A percentile compares a stretch with the other conserved stretches of the same genome.
phyloP scores from a whole-genome alignment of 2,113 vertebrate species.

The Falcunculus frontatus region DNA sequence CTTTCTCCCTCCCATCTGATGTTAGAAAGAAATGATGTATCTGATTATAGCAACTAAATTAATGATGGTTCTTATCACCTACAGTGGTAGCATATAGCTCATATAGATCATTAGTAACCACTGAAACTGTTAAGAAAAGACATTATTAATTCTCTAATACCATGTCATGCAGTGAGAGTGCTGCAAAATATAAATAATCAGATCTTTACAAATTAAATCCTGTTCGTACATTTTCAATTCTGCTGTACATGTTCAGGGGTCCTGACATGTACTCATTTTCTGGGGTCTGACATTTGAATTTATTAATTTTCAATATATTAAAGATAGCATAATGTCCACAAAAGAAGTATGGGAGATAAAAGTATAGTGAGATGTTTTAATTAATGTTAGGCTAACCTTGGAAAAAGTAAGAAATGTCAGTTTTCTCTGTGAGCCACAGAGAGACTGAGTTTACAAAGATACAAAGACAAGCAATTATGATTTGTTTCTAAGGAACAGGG shows the following conservation, averaged over 20 bases:
- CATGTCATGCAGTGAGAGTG: background rate
- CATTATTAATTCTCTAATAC: background rate
- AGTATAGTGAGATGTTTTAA: background rate
- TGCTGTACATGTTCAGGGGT: background rate
- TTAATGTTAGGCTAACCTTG: slow-evolving; percentile 17
- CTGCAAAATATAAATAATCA: background rate
- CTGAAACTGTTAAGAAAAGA: background rate
- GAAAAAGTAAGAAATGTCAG: background rate
- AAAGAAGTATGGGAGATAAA: background rate
- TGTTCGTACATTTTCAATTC: background rate
- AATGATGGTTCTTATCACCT: background rate
- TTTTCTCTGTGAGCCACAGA: background rate
- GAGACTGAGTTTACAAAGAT: background rate
- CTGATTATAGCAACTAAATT: background rate
- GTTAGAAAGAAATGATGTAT: background rate
- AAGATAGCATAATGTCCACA: background rate
- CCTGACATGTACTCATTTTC: background rate
- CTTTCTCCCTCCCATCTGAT: background rate
- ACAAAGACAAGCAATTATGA: background rate
- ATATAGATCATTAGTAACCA: background rate
- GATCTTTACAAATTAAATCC: background rate
- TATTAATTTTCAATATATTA: background rate
- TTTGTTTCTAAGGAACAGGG: background rate
- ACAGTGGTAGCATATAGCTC: background rate
- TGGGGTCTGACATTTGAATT: background rate